Evolutionary conservation across 1,140 invertebrate genomes (phyloP).

Genomic region (Heliconius eleuchia): DNA sequence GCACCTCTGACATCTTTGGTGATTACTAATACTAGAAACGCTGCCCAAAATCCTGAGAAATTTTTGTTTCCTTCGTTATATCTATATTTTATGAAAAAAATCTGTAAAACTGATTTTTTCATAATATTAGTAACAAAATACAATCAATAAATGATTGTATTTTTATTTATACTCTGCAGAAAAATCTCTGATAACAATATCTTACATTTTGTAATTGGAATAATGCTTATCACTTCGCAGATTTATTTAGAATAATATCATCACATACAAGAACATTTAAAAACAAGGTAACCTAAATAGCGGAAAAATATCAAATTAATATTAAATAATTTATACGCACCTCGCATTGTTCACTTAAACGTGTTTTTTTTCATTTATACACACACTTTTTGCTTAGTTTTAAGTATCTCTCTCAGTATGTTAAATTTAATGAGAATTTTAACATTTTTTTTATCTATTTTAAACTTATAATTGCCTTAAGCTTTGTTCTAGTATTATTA

Average conservation of each 20-base stretch:
- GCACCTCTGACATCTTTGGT: constrained; percentile 36
- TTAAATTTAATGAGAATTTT: neutral
- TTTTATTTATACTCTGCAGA: no score
- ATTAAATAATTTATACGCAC: neutral
- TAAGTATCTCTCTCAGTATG: neutral
- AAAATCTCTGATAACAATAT: no score
- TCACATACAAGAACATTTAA: neutral
- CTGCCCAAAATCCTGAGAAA: neutral
- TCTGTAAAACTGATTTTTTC: no score
- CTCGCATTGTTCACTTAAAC: neutral
- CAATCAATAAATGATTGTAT: no score
- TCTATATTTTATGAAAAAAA: no score
- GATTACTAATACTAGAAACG: neutral
- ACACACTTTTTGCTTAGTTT: neutral
- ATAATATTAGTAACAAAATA: no score
- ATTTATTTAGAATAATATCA: neutral
- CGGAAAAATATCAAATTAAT: neutral
- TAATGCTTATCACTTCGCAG: neutral
- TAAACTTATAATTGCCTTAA: neutral
- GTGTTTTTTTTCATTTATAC: neutral
- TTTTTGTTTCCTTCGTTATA: no score
- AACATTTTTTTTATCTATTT: neutral
- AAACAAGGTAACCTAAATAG: neutral
- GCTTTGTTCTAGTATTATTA: neutral
- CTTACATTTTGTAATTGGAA: no score